These are phyloP conservation scores for Archocentrus centrarchus DNA, from an alignment of 2,113 vertebrate genomes.

Conservation along the genomic window DNA sequence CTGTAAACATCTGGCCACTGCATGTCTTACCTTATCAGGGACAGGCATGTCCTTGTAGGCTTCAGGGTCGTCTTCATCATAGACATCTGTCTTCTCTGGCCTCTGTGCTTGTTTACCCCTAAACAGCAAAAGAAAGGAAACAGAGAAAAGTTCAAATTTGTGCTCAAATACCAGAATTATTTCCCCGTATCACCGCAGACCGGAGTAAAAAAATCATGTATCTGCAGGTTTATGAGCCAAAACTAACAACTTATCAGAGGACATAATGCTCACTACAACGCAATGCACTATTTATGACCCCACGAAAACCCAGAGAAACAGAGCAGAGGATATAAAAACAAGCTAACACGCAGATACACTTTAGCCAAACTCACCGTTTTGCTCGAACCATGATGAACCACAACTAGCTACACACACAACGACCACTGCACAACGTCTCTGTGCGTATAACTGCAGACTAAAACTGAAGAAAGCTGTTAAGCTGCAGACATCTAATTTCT, in stretches of 20 bases:
- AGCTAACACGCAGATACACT: background rate
- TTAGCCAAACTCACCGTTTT: constrained; percentile 67
- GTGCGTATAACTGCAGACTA: background rate
- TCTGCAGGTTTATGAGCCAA: background rate
- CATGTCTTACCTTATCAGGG: constrained; percentile 76
- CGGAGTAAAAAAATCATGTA: background rate
- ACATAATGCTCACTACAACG: background rate
- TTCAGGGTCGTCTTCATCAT: constrained; percentile 79
- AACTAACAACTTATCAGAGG: background rate
- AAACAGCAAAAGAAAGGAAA: background rate
- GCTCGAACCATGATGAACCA: constrained; percentile 76
- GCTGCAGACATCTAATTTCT: background rate
- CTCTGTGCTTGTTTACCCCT: constrained; percentile 58
- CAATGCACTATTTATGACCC: background rate
- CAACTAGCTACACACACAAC: background rate
- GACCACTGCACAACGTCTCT: background rate
- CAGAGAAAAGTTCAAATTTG: background rate
- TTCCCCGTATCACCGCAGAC: background rate
- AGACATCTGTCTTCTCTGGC: constrained; percentile 47
- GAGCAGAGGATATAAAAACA: background rate
- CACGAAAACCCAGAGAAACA: background rate
- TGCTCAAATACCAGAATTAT: background rate
- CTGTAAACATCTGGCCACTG: background rate
- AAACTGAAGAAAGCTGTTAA: background rate
- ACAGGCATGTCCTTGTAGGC: constrained; percentile 70